Percentiles rank a stretch among this genome's conserved stretches.
phyloP scores from a whole-genome alignment of 2,888 invertebrate species.

The Schrankia costaestrigalis region DNA sequence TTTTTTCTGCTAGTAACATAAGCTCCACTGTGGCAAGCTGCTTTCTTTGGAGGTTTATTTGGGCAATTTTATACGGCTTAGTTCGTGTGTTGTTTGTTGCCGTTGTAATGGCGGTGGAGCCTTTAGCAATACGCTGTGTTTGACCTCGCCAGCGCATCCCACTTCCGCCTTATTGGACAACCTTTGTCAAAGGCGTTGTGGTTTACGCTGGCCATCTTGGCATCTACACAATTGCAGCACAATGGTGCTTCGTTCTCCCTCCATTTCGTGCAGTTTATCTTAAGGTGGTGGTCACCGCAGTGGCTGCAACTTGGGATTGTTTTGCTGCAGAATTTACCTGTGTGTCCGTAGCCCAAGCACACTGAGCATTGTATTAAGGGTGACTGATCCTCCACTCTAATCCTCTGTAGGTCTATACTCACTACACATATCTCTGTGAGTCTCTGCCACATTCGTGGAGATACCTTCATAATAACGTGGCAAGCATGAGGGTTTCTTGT shows the following conservation, averaged over 20 bases:
- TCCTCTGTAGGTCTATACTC: too few relatives aligned
- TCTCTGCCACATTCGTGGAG: background rate
- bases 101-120: too few relatives aligned
- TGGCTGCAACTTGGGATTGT: background rate
- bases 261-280: background rate
- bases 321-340: background rate
- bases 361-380: too few relatives aligned
- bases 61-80: conserved; percentile 11
- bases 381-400: too few relatives aligned
- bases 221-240: background rate
- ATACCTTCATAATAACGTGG: background rate
- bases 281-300: background rate
- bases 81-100: too few relatives aligned
- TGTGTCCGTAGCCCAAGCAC: background rate
- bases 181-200: conserved; percentile 13
- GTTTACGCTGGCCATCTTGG: background rate
- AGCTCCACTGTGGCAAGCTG: conserved; percentile 1
- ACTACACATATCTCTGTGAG: too few relatives aligned
- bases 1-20: background rate
- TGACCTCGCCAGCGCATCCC: too few relatives aligned
- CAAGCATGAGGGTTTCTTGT: background rate
- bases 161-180: too few relatives aligned
- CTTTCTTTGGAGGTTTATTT: conserved; percentile 4
- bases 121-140: too few relatives aligned
- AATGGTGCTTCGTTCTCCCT: background rate